phyloP scores from a whole-genome alignment of 2,113 vertebrate species.

The Halichoeres trimaculatus region DNA sequence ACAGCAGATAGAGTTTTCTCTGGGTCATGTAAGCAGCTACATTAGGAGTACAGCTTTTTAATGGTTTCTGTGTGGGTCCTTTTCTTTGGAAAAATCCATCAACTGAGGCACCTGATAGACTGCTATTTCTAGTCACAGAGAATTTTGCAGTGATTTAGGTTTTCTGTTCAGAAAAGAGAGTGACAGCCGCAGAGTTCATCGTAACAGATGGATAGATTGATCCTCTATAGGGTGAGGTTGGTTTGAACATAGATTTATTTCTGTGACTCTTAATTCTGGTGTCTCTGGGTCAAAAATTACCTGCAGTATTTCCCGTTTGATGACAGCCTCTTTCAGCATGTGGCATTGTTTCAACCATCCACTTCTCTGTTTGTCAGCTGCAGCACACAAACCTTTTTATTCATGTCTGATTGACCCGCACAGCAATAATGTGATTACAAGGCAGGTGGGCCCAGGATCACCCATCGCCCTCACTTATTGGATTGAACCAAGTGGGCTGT shows the following conservation, averaged over 20 bases:
- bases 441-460: constrained; percentile 83
- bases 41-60: too few species aligned
- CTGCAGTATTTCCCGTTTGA: constrained; percentile 34
- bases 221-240: background rate
- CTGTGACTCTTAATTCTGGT: background rate
- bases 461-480: constrained; percentile 80
- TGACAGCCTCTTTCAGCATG: constrained; percentile 30
- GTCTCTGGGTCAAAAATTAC: background rate
- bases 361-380: constrained; percentile 51
- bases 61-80: too few species aligned
- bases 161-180: too few species aligned
- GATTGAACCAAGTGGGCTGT: constrained; percentile 85
- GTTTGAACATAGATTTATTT: background rate
- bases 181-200: too few species aligned
- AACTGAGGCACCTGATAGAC: too few species aligned
- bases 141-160: too few species aligned
- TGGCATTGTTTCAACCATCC: constrained; percentile 36
- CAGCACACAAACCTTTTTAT: constrained; percentile 72
- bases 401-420: constrained; percentile 75
- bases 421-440: constrained; percentile 82
- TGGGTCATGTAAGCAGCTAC: too few species aligned
- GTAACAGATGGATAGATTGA: background rate
- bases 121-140: too few species aligned
- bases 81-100: too few species aligned
- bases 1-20: too few species aligned